phyloP scores from a whole-genome alignment of 2,888 invertebrate genomes.

The Diaphora mendica region DNA sequence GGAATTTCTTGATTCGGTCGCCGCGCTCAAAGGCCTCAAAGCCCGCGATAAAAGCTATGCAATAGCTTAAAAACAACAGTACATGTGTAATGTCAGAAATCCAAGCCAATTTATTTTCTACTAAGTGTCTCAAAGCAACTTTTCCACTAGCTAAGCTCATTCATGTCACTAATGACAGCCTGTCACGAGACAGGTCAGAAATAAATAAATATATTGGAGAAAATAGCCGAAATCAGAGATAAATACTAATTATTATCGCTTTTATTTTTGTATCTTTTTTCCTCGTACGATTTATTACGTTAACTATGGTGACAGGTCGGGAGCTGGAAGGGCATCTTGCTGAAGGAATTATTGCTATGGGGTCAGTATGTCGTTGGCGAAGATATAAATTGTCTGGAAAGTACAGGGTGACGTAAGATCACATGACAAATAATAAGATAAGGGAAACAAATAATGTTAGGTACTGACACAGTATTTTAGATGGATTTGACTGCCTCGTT shows the following conservation, averaged over 20 bases:
- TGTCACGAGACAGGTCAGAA: slow-evolving; percentile 36
- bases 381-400: background rate
- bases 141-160: slow-evolving; percentile 33
- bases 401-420: background rate
- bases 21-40: too few species aligned
- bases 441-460: background rate
- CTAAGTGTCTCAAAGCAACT: slow-evolving; percentile 29
- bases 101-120: slow-evolving; percentile 33
- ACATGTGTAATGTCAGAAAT: slow-evolving; percentile 23
- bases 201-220: slow-evolving; percentile 13
- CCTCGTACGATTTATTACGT: slow-evolving; percentile 7
- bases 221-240: slow-evolving; percentile 27
- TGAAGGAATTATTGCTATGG: background rate
- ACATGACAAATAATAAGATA: background rate
- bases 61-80: too few species aligned
- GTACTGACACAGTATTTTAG: background rate
- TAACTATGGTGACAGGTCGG: slow-evolving; percentile 3
- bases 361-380: background rate
- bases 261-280: slow-evolving; percentile 18
- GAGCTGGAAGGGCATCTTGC: background rate
- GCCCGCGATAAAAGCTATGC: too few species aligned
- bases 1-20: too few species aligned
- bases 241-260: slow-evolving; percentile 29
- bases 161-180: slow-evolving; percentile 35
- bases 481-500: too few species aligned